Evolutionary conservation across 2,797 vertebrate species (phyloP), one percentile per base, ranked within the genome.

Genomic region (Alectoris magna): DNA sequence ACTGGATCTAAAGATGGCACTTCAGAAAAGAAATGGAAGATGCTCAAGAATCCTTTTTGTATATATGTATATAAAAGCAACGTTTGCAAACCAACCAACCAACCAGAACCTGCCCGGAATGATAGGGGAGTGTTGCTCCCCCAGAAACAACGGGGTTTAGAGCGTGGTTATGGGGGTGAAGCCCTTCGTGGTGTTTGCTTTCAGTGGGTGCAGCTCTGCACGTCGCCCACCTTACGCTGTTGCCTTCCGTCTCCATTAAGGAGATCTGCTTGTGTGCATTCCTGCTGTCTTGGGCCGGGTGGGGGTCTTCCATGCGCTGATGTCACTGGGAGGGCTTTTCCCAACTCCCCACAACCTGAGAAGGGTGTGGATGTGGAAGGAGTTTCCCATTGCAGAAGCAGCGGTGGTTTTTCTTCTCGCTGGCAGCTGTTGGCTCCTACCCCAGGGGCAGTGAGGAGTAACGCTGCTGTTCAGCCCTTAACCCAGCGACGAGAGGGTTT

Each of bases 1-100:
- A 77, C 94, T 72, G 93, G 94, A 87, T 93, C 91, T 92, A 80
- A 92, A 85, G 73, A 87, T 96, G 87, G 76, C 66, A 14, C 75
- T 91, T 93, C 59, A 88, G 86, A 76, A 88, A 87, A 24, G 22
- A n/a, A 78, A 94, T 77, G 70, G 72, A 79, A 0, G 49, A 62
- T 78, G 59, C 49, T 88, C 5, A 24, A 27, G 70, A 55, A 89
- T 69, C 29, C 49, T 83, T 49, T 24, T 4, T 13, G 24, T 48
- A 22, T 46, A 48, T 24, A 48, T 48, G 12, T 48, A 23, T 22
- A 48, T 12, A 3, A 23, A 41, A 59, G 34, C 38, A 43, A 76
- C 31, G 6, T 5, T 51, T 51, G 49, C 49, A 51, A 51, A 51
- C 49, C 15, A 26, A 58, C n/a, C 26, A 31, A 38, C 43, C 17